Conservation (phyloP, 2,888 invertebrate species). For the Seira sanloemensis region DNA sequence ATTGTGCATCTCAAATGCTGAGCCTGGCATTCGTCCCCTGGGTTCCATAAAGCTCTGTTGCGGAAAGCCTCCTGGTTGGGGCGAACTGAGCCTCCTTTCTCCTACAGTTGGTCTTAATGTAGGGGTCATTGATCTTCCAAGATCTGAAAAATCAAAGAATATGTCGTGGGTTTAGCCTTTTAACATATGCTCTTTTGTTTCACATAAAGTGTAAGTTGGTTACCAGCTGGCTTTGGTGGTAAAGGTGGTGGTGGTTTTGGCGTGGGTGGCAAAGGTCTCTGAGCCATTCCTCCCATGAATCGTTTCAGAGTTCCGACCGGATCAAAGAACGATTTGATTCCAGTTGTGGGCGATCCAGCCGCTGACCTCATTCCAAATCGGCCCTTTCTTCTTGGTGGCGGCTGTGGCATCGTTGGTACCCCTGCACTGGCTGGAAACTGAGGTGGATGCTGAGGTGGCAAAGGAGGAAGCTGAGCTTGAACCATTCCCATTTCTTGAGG, state of each 20-base stretch:
- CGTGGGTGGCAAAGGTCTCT: conserved; percentile 79
- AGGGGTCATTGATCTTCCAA: conserved; percentile 63
- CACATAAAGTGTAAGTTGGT: not conserved
- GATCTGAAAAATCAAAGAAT: no score
- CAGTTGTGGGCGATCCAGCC: conserved; percentile 66
- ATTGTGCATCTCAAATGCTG: conserved; percentile 72
- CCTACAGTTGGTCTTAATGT: conserved; percentile 42
- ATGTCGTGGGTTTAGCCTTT: no score
- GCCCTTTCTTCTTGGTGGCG: conserved; percentile 80
- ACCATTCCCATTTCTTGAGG: conserved; percentile 48
- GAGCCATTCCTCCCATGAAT: conserved; percentile 75
- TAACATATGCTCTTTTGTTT: not conserved
- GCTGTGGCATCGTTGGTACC: conserved; percentile 79
- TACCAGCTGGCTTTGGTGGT: conserved; percentile 64
- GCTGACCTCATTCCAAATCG: conserved; percentile 73
- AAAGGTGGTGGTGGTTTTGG: conserved; percentile 75
- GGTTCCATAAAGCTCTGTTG: conserved; percentile 24
- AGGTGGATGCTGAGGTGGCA: conserved; percentile 31
- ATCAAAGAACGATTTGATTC: conserved; percentile 74
- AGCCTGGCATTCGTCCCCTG: conserved; percentile 63
- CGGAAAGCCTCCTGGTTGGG: conserved; percentile 37
- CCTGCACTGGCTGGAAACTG: conserved; percentile 75
- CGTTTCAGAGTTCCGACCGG: conserved; percentile 78
- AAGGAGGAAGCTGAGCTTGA: conserved; percentile 76
- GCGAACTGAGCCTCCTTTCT: conserved; percentile 62